Percentiles rank a stretch among this genome's conserved stretches.
These are phyloP conservation scores for Empis livida DNA, from an alignment of 2,888 invertebrate genomes.

Conservation along the genomic window DNA sequence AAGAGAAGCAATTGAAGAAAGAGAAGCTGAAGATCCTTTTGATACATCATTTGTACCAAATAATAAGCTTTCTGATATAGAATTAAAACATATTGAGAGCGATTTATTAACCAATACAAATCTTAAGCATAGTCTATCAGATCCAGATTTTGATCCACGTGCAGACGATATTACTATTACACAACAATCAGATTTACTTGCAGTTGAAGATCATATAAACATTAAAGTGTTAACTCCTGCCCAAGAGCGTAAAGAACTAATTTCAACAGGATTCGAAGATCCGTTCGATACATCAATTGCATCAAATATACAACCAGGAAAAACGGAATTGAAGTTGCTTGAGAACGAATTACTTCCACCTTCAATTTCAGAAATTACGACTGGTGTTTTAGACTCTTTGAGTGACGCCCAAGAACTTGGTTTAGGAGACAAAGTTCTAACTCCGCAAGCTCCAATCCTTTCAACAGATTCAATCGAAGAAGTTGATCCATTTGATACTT, in stretches of 20 bases:
- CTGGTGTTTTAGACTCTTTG: conserved; percentile 31
- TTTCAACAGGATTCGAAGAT: conserved; percentile 51
- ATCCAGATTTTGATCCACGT: conserved; percentile 46
- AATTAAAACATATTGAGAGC: conserved; percentile 60
- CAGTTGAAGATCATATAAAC: conserved; percentile 47
- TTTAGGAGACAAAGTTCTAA: conserved; percentile 56
- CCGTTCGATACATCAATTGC: conserved; percentile 79
- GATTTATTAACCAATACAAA: conserved; percentile 45
- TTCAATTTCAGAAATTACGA: conserved; percentile 20
- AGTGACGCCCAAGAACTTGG: conserved; percentile 36
- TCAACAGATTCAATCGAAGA: conserved; percentile 36
- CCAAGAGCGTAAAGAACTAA: conserved; percentile 38
- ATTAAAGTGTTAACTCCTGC: conserved; percentile 57
- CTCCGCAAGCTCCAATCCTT: conserved; percentile 41
- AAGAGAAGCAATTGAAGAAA: conserved; percentile 26
- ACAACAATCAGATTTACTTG: conserved; percentile 29
- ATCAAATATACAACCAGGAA: conserved; percentile 57
- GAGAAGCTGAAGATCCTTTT: conserved; percentile 60
- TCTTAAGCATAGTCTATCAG: conserved; percentile 46
- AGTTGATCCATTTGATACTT: conserved; percentile 77
- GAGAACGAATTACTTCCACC: conserved; percentile 59
- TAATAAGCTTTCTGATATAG: conserved; percentile 62
- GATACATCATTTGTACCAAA: conserved; percentile 74
- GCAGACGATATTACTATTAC: conserved; percentile 26
- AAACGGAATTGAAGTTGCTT: conserved; percentile 60